phyloP scores from a whole-genome alignment of 2,797 vertebrate species.

The Myotis planiceps region DNA sequence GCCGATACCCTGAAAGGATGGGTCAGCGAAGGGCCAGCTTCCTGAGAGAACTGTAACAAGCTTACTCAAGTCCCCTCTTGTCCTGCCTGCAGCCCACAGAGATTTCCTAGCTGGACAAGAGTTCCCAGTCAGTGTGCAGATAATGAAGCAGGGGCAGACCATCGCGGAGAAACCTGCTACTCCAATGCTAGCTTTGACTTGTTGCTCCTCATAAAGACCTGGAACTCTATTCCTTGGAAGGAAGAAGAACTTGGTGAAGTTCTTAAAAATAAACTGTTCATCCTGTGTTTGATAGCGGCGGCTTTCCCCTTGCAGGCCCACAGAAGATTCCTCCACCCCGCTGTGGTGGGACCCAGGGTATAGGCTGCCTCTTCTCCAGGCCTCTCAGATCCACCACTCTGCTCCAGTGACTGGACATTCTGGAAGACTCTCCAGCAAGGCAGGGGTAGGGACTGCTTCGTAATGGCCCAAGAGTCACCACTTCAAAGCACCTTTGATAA shows the following conservation, averaged over 20 bases:
- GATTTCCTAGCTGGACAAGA: neutral
- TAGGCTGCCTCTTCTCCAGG: neutral
- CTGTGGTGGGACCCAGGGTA: neutral
- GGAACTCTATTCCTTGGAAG: neutral
- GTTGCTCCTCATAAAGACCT: neutral
- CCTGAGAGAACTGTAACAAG: neutral
- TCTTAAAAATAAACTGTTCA: neutral
- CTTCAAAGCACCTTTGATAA: neutral
- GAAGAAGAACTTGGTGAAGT: neutral
- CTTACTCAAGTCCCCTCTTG: neutral
- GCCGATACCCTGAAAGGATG: neutral
- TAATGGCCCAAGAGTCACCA: neutral
- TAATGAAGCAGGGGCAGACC: neutral
- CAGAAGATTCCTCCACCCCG: neutral
- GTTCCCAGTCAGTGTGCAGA: neutral
- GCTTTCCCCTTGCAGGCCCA: neutral
- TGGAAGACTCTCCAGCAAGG: neutral
- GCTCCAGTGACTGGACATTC: neutral
- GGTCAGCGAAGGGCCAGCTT: rapidly evolving
- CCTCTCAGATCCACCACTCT: neutral
- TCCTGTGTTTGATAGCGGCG: neutral
- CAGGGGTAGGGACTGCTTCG: neutral
- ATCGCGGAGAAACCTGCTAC: neutral
- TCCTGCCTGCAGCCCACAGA: neutral
- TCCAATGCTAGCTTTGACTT: neutral